These are phyloP conservation scores for Drosophila truncata DNA, from an alignment of 1,140 invertebrate species.

Conservation along the genomic window DNA sequence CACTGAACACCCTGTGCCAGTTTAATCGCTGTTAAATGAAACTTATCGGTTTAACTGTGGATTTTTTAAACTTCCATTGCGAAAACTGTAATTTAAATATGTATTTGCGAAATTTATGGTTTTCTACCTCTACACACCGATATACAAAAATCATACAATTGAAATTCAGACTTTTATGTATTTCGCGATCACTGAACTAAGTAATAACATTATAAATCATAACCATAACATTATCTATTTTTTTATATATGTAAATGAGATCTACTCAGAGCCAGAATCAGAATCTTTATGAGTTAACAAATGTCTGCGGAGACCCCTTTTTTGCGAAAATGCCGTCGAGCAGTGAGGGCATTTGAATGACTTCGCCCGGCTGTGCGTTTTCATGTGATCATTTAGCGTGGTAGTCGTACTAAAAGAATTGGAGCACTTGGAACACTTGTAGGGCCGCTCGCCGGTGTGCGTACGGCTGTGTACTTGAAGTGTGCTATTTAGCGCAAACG, in stretches of 20 bases:
- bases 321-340: background rate
- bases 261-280: background rate
- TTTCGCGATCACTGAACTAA: background rate
- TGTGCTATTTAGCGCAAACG: background rate
- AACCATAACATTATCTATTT: background rate
- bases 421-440: background rate
- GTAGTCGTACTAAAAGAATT: background rate
- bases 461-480: background rate
- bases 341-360: background rate
- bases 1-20: background rate
- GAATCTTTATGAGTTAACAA: background rate
- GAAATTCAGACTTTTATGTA: background rate
- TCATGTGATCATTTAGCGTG: conserved; percentile 1
- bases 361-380: background rate
- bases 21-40: background rate
- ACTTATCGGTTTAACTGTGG: background rate
- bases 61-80: background rate
- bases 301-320: background rate
- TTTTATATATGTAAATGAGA: background rate
- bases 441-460: conserved; percentile 4
- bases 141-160: no score
- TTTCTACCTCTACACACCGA: no score
- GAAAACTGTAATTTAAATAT: background rate
- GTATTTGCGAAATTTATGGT: no score
- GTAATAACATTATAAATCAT: background rate